Evolutionary conservation across 1,140 invertebrate genomes (phyloP).

Genomic region (Penaeus japonicus): DNA sequence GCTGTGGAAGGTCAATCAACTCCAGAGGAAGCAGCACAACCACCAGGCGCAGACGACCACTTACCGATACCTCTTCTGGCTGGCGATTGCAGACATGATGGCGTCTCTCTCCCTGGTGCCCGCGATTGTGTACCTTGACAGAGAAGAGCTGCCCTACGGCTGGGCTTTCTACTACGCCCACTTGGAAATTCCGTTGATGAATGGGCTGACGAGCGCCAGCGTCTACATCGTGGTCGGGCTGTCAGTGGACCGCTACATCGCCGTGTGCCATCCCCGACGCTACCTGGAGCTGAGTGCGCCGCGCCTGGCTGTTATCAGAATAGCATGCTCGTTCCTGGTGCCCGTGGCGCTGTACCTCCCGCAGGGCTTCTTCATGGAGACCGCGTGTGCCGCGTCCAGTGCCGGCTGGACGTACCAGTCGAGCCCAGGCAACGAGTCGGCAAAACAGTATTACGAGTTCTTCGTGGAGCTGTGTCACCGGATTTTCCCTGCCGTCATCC

Average conservation of each 20-base stretch:
- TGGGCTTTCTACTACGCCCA: conserved; percentile 59
- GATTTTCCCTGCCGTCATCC: conserved; percentile 41
- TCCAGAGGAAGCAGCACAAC: neutral
- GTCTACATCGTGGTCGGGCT: conserved; percentile 56
- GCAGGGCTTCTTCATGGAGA: conserved; percentile 37
- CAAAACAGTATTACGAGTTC: conserved; percentile 33
- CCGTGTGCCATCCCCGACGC: conserved; percentile 50
- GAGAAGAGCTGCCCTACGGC: conserved; percentile 18
- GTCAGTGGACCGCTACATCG: conserved; percentile 56
- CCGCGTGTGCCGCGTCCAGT: neutral
- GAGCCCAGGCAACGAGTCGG: neutral
- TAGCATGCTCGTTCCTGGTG: conserved; percentile 38
- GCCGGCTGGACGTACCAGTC: conserved; percentile 30
- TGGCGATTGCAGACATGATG: conserved; percentile 46
- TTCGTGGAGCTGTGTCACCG: conserved; percentile 57
- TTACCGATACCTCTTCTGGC: conserved; percentile 48
- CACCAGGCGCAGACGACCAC: conserved; percentile 18
- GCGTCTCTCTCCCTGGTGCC: conserved; percentile 43
- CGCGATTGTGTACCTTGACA: conserved; percentile 34
- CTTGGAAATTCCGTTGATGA: conserved; percentile 45
- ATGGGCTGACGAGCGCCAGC: conserved; percentile 49
- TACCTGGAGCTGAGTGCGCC: conserved; percentile 37
- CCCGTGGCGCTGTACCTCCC: conserved; percentile 42
- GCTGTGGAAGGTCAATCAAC: conserved; percentile 2
- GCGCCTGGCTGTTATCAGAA: conserved; percentile 32